Base-by-base conservation (phyloP, 2,113 vertebrate species). In the Calonectris borealis region DNA sequence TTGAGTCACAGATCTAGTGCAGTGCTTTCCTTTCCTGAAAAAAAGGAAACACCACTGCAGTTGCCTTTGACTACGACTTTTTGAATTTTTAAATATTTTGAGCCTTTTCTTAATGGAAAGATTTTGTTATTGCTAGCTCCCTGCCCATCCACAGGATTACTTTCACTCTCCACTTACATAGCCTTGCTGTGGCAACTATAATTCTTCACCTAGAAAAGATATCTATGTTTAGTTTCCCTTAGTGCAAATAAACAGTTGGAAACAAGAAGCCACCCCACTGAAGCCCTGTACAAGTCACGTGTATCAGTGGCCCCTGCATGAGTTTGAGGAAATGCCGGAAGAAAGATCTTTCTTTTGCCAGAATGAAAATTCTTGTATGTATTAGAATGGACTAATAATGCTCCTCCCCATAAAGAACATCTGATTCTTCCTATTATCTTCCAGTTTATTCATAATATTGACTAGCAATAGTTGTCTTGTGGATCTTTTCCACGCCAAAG, bases 301-400 rank as follows among this genome's bases (percentile, higher is more conserved):
- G 21, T 20, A 13, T 51, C 42, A 57, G 61, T 46, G 32, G 13
- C 4, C 8, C 4, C 60, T 29, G 31, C 0, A 2, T 0, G 2
- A 69, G 19, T 65, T 65, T 61, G 42, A 42, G 22, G 26, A 69
- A 82, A 58, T 15, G 7, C 36, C 11, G 16, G 32, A 76, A 58
- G 10, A 48, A 13, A 54, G 20, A 60, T 17, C 8, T 76, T 42
- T 55, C 19, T 75, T 73, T 80, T 51, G 31, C 31, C 26, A 69
- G 27, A 68, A 46, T 9, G 13, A 92, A 60, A 6, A 38, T 66
- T 66, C 31, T 62, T 81, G 5, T 13, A 31, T 16, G 13, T 55
- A 36, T 58, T 72, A 46, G 25, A 8, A 71, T 31, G 9, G 13
- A 44, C 4, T 73, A 61, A 55, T 34, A 81, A 40, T 27, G 14